These are phyloP conservation scores for Coelinius sp. DNA, from an alignment of 2,888 invertebrate genomes.

Conservation along the genomic window DNA sequence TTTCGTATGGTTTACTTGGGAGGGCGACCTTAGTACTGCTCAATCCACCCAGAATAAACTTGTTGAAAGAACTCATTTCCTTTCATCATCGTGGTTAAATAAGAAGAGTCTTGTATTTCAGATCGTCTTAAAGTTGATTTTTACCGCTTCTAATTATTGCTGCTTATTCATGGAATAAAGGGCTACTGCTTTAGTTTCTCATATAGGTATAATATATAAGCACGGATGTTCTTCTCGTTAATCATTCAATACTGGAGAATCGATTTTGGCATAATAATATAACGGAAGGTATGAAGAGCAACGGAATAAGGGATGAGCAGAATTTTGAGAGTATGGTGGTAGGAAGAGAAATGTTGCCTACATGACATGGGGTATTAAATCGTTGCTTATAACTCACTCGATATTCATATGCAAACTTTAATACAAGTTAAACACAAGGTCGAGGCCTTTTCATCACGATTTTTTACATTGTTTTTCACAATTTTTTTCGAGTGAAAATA, in stretches of 20 bases:
- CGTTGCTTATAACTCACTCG: not conserved
- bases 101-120: not conserved
- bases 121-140: too few species aligned
- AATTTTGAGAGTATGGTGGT: constrained; percentile 11
- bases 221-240: constrained; percentile 31
- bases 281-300: constrained; percentile 19
- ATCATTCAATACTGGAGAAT: constrained; percentile 31
- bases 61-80: not conserved
- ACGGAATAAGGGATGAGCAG: constrained; percentile 11
- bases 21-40: not conserved
- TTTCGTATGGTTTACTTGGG: constrained; percentile 2
- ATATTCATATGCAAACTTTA: not conserved
- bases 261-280: constrained; percentile 28
- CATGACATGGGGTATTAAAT: constrained; percentile 12
- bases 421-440: not conserved
- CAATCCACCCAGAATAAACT: not conserved
- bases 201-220: not conserved
- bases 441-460: not conserved
- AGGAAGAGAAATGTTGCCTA: constrained; percentile 20
- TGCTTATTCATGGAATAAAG: not conserved
- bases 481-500: not conserved
- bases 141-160: not conserved
- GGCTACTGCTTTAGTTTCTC: not conserved
- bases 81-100: not conserved
- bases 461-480: not conserved